phyloP scores from a whole-genome alignment of 2,113 vertebrate genomes.

The Corythornis vintsioides region DNA sequence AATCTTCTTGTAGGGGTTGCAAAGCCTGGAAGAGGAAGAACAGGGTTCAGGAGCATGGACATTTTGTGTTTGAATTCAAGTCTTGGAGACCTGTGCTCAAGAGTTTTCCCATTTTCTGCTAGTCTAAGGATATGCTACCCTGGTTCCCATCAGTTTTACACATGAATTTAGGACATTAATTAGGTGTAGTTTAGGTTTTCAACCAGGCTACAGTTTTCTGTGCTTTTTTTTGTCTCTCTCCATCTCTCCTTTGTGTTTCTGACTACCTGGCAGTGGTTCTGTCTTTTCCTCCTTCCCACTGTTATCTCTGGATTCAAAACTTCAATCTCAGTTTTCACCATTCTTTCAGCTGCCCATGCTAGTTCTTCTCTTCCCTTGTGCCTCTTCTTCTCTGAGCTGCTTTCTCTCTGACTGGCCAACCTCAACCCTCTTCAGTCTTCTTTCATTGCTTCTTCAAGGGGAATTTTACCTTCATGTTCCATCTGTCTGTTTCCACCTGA shows the following conservation, averaged over 20 bases:
- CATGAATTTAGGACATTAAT: neutral
- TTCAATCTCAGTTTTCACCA: neutral
- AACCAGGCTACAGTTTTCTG: neutral
- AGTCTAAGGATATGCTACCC: neutral
- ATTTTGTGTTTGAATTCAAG: neutral
- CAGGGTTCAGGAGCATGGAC: neutral
- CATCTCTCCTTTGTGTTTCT: neutral
- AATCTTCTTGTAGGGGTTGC: neutral
- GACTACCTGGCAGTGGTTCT: neutral
- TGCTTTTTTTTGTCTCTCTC: neutral
- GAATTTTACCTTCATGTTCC: neutral
- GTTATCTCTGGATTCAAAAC: neutral
- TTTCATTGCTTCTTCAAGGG: neutral
- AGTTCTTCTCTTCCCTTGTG: neutral
- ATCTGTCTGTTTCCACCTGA: neutral
- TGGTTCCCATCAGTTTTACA: neutral
- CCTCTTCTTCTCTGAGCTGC: neutral
- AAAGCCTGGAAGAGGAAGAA: neutral
- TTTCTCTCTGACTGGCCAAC: neutral
- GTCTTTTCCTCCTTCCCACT: neutral
- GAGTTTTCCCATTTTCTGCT: neutral
- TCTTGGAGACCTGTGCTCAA: neutral
- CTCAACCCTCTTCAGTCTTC: neutral
- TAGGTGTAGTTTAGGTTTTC: neutral
- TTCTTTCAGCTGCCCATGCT: neutral